phyloP scores from a whole-genome alignment of 2,113 vertebrate genomes.

The Lepus americanus region DNA sequence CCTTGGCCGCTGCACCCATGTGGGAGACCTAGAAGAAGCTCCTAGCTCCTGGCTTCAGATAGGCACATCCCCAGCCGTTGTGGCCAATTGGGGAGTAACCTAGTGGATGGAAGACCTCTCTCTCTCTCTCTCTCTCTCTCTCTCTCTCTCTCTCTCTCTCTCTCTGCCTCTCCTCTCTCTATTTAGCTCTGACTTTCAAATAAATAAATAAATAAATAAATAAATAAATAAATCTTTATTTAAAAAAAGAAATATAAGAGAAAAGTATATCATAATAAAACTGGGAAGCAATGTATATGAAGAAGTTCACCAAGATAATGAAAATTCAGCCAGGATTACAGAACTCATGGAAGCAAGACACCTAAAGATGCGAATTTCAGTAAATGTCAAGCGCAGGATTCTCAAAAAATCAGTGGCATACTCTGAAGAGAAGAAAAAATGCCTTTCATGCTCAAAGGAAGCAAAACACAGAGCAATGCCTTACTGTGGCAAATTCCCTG shows the following conservation, averaged over 20 bases:
- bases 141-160: no score
- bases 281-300: not conserved
- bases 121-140: no score
- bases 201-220: no score
- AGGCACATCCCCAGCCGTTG: no score
- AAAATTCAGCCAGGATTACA: not conserved
- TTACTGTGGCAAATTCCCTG: not conserved
- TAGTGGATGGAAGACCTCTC: no score
- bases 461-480: not conserved
- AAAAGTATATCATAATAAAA: not conserved
- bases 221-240: no score
- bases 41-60: no score
- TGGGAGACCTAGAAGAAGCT: no score
- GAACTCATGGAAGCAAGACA: not conserved
- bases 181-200: no score
- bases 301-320: not conserved
- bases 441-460: not conserved
- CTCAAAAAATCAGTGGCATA: not conserved
- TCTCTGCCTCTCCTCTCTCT: no score
- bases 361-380: not conserved
- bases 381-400: not conserved
- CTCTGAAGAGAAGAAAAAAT: not conserved
- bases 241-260: not conserved
- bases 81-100: no score
- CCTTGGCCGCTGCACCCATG: no score